These are phyloP conservation scores for Pimpla rufipes DNA, from an alignment of 2,888 invertebrate species.

Conservation along the genomic window DNA sequence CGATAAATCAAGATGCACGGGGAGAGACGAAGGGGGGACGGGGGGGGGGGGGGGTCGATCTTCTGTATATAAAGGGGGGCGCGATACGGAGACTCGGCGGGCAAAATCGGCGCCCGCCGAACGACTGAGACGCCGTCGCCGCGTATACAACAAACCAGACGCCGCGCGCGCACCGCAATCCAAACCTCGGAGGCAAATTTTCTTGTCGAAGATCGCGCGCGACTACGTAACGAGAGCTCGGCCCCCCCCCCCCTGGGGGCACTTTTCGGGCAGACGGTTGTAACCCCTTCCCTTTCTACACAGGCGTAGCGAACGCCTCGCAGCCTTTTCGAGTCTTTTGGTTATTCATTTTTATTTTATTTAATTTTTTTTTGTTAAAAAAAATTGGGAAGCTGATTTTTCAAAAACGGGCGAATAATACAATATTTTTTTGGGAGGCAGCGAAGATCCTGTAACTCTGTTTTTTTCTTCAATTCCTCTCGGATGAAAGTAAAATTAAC, in stretches of 20 bases:
- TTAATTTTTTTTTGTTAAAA: background rate
- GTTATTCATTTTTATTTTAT: background rate
- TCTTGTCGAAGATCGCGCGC: conserved; percentile 74
- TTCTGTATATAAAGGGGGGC: background rate
- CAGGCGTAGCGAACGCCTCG: conserved; percentile 8
- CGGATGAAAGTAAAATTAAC: too few relatives aligned
- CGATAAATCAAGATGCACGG: conserved; percentile 79
- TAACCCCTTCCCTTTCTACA: background rate
- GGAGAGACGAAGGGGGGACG: background rate
- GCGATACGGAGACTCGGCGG: background rate
- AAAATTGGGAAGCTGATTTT: too few relatives aligned
- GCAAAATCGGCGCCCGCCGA: conserved; percentile 32
- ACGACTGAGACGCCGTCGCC: background rate
- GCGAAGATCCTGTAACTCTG: too few relatives aligned
- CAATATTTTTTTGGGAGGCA: too few relatives aligned
- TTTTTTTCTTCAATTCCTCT: too few relatives aligned
- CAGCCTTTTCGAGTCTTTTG: background rate
- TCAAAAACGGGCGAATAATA: too few relatives aligned
- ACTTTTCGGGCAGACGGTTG: conserved; percentile 29
- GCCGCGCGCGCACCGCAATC: conserved; percentile 57
- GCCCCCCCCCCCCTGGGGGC: conserved; percentile 54
- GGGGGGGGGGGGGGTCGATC: background rate
- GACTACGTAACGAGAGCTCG: conserved; percentile 71
- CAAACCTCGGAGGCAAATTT: conserved; percentile 78
- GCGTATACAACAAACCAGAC: conserved; percentile 34